A percentile compares a stretch with the other conserved stretches of the same genome.
Evolutionary conservation across 2,797 vertebrate genomes (phyloP).

Genomic region (Oophaga sylvatica): DNA sequence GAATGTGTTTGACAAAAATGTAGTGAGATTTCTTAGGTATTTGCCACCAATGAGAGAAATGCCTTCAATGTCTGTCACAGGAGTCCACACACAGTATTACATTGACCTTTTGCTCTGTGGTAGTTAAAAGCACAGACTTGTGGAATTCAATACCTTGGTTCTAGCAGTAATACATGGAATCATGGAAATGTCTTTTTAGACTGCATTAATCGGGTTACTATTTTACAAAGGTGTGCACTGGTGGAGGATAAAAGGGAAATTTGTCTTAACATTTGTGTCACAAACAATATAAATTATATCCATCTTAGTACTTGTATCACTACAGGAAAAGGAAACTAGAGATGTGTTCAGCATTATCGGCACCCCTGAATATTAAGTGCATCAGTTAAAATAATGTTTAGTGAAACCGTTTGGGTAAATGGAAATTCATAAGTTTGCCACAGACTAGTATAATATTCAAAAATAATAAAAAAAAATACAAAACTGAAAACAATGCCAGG

Average conservation of each 20-base stretch:
- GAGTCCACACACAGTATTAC: slow-evolving; percentile 66
- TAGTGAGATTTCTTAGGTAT: slow-evolving; percentile 77
- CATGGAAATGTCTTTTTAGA: slow-evolving; percentile 61
- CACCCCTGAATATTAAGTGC: too few species aligned
- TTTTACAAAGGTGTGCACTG: background rate
- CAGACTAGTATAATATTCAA: too few species aligned
- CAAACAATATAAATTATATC: background rate
- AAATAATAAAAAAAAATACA: too few species aligned
- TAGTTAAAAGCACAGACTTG: slow-evolving; percentile 67
- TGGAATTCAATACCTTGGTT: slow-evolving; percentile 71
- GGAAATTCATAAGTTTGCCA: too few species aligned
- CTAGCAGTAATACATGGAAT: slow-evolving; percentile 67
- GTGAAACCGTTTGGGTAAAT: too few species aligned
- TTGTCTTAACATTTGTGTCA: background rate
- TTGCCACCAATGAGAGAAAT: slow-evolving; percentile 79
- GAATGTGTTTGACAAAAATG: slow-evolving; percentile 70
- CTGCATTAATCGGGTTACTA: background rate
- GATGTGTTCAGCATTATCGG: too few species aligned
- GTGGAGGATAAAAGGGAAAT: background rate
- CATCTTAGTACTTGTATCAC: background rate
- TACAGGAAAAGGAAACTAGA: background rate
- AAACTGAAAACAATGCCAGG: too few species aligned
- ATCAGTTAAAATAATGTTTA: too few species aligned
- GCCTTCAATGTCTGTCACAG: slow-evolving; percentile 69
- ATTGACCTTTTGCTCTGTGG: slow-evolving; percentile 63